These are phyloP conservation scores for Drosophila novamexicana DNA, from an alignment of 1,140 invertebrate genomes.

Conservation along the genomic window DNA sequence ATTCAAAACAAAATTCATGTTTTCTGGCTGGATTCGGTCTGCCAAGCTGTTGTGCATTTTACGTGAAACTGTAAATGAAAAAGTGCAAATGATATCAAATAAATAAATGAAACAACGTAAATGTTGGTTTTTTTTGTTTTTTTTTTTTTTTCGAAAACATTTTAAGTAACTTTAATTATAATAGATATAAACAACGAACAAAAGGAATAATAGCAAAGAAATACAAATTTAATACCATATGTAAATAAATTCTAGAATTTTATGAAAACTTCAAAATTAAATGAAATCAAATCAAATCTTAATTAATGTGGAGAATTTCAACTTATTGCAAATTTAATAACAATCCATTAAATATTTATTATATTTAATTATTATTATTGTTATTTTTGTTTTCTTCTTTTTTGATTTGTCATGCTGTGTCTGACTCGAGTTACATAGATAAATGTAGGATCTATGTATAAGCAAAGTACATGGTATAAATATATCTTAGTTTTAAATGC, in stretches of 20 bases:
- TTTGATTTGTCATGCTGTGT: constrained; percentile 29
- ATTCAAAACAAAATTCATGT: constrained; percentile 39
- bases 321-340: constrained; percentile 25
- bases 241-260: constrained; percentile 14
- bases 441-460: constrained; percentile 18
- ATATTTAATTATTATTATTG: no score
- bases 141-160: constrained; percentile 5
- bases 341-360: constrained; percentile 13
- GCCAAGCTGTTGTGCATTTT: constrained; percentile 64
- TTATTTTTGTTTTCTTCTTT: background rate
- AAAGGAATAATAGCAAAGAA: background rate
- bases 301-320: background rate
- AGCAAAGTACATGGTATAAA: constrained; percentile 14
- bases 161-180: constrained; percentile 18
- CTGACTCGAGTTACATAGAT: constrained; percentile 17
- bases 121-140: constrained; percentile 3
- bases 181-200: constrained; percentile 20
- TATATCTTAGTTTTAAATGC: constrained; percentile 29
- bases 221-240: constrained; percentile 29
- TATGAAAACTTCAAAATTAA: constrained; percentile 11
- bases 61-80: constrained; percentile 66
- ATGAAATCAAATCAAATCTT: background rate
- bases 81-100: constrained; percentile 21
- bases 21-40: constrained; percentile 42
- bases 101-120: constrained; percentile 23